A percentile compares a stretch with the other conserved stretches of the same genome.
phyloP scores from a whole-genome alignment of 1,140 invertebrate genomes.

The Tetramorium alpestre region DNA sequence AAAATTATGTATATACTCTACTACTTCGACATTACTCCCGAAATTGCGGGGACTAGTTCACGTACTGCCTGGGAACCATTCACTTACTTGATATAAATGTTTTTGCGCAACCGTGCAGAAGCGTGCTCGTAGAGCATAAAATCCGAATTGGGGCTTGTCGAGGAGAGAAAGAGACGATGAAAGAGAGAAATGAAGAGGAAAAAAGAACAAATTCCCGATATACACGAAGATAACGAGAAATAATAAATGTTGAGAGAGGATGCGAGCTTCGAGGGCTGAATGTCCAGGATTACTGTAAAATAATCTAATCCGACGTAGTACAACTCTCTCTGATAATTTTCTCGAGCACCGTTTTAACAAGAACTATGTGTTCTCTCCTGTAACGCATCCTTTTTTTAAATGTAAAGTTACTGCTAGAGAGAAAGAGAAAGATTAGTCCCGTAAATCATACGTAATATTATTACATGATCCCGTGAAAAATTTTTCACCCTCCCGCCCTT shows the following conservation, averaged over 20 bases:
- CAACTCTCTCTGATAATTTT: not conserved
- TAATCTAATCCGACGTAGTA: not conserved
- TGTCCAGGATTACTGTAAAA: not conserved
- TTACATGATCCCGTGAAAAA: conserved; percentile 19
- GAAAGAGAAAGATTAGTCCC: not conserved
- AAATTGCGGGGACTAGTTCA: not conserved
- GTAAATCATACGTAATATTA: conserved; percentile 8
- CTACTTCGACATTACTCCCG: not conserved
- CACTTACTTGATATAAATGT: conserved; percentile 15
- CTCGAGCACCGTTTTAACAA: not conserved
- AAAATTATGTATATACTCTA: not conserved
- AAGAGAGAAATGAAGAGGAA: not conserved
- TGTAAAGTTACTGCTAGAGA: not conserved
- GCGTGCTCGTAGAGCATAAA: conserved; percentile 3
- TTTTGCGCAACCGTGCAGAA: conserved; percentile 12
- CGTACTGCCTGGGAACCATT: not conserved
- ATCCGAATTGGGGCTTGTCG: not conserved
- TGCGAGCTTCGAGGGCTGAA: not conserved
- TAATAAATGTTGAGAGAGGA: not conserved
- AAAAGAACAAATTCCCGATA: not conserved
- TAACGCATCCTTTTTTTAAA: not conserved
- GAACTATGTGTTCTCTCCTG: not conserved
- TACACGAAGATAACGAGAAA: not conserved
- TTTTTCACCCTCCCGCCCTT: not conserved
- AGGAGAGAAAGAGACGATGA: not conserved